Base-by-base conservation (phyloP, 2,888 invertebrate species). In the Phengaris alcon region DNA sequence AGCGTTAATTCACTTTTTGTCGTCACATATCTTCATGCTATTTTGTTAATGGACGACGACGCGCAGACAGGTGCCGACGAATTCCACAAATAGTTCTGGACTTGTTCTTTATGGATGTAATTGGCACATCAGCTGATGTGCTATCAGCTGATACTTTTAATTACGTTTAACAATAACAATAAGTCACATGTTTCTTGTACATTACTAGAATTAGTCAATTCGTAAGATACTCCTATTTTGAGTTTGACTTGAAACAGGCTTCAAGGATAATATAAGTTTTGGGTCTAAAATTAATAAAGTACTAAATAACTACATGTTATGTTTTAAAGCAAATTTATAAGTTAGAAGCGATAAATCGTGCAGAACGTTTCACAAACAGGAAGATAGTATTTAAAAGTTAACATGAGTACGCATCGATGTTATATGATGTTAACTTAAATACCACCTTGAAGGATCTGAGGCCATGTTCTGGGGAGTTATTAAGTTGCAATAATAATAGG, bases 401-500 rank as follows among this genome's bases (percentile, higher is more conserved):
- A 72, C 72, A 51, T 35, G 72, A 72, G 72, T 48, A 15, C 46
- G 48, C 54, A 54, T 72, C 13, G 22, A 72, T 72, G 72, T 72
- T 70, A 70, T 70, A 72, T 72, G 72, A 54, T 35, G 54, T 72
- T 54, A 72, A 72, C 74, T 54, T 77, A 77, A 77, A 77, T 68
- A 68, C 57, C 51, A 72, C 70, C 72, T 75, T 68, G 64, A 59
- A 75, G 54, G 52, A 72, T 72, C 72, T 55, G 55, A 73, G 44
- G 48, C 64, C 22, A 73, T 76, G 74, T 51, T 74, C 70, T 64
- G 51, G 35, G 54, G 69, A 76, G 55, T 77, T 75, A 77, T 77
- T 77, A 79, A 75, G 73, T 75, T 77, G 74, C 75, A 73, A 76
- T 78, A 79, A 78, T 78, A 76, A 78, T 75, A 77, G 76, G 73